Conservation (phyloP, 2,888 invertebrate genomes). For the Agrenia bidenticulata region DNA sequence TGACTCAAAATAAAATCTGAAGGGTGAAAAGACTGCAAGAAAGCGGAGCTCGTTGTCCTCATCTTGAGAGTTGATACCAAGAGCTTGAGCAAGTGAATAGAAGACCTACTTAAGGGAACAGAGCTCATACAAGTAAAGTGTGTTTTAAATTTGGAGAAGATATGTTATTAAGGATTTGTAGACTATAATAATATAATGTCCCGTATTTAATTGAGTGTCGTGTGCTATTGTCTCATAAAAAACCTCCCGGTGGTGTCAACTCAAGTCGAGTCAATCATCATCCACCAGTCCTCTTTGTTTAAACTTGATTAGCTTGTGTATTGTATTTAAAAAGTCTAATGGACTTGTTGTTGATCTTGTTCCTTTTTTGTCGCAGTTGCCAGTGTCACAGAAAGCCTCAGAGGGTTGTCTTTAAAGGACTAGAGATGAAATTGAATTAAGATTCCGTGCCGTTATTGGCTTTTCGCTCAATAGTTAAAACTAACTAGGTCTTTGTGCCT, state of each 20-base stretch:
- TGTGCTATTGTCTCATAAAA: conserved; percentile 1
- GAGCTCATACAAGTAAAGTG: neutral
- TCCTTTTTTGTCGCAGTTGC: neutral
- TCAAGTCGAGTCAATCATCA: neutral
- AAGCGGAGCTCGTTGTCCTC: no score
- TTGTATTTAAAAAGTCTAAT: no score
- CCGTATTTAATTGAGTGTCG: conserved; percentile 1
- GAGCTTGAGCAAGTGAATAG: neutral
- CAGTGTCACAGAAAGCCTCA: no score
- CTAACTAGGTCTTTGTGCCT: no score
- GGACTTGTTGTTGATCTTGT: neutral
- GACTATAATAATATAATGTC: neutral
- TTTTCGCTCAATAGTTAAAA: no score
- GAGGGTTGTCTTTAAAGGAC: no score
- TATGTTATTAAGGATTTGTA: neutral
- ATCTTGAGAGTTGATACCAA: neutral
- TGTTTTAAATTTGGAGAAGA: neutral
- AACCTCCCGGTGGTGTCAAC: conserved; percentile 6
- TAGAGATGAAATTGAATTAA: no score
- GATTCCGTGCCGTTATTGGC: no score
- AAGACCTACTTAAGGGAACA: conserved; percentile 1
- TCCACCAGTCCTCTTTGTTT: neutral
- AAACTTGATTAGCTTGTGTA: no score
- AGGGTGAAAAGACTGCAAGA: no score
- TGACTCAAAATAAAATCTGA: no score